phyloP scores from a whole-genome alignment of 2,888 invertebrate genomes.

The Drosophila mimica region DNA sequence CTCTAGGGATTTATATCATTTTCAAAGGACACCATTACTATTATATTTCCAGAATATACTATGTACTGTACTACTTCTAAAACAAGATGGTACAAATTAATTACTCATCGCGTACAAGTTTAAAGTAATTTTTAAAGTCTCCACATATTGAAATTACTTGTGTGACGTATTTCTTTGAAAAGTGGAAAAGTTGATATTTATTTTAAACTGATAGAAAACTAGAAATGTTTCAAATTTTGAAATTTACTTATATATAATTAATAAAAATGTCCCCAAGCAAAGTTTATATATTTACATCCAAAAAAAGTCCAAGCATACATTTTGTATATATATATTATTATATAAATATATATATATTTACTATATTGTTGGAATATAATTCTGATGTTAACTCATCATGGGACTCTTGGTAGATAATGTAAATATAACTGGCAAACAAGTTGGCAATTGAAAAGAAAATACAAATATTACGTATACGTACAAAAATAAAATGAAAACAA shows the following conservation, averaged over 20 bases:
- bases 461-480: constrained; percentile 70
- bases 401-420: no score
- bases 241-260: not conserved
- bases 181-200: not conserved
- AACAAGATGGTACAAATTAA: not conserved
- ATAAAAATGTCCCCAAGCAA: not conserved
- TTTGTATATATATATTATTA: not conserved
- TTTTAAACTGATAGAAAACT: not conserved
- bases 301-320: not conserved
- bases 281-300: not conserved
- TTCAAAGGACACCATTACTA: no score
- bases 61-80: not conserved
- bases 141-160: not conserved
- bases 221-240: not conserved
- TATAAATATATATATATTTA: not conserved
- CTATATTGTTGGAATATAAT: not conserved
- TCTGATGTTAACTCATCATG: not conserved
- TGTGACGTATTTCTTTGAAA: not conserved
- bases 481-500: constrained; percentile 68
- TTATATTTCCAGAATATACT: no score
- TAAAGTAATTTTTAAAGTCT: not conserved
- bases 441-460: constrained; percentile 21
- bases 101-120: not conserved
- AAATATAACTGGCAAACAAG: constrained; percentile 58
- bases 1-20: no score